Base-by-base conservation (phyloP, 2,797 vertebrate species). In the Aulostomus chinensis region DNA sequence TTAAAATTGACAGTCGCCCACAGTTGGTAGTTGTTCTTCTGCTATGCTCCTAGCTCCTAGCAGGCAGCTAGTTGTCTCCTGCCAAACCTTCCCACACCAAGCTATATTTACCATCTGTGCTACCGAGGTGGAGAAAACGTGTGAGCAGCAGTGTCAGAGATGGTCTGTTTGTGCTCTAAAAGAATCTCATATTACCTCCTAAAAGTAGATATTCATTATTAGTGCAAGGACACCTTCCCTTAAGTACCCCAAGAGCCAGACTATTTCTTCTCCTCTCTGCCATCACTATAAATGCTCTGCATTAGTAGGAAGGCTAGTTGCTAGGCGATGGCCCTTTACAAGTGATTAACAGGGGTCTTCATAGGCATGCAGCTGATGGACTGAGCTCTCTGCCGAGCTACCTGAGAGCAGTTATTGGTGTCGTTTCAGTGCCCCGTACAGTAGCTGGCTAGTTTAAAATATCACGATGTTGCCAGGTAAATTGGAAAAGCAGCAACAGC, bases 11-110 rank as follows among this genome's bases (percentile, higher is more conserved):
- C 80, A 83, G 81, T 76, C 70, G 66, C 82, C 85, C 84, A 86
- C 83, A 76, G 64, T 79, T 35, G 45, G 76, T 76, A 78, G 84
- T 69, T 83, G 78, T 58, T 8, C 68, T 47, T 73, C 59, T 64
- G 79, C 63, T 60, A 40, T 41, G 61, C 68, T 76, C 69, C 72
- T 8, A 32, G 17, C 9, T 56, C 64, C 54, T 51, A 76, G 62
- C 73, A 75, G 70, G 71, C 81, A 60, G 62, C 75, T 66, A 76
- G 72, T 43, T 45, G 78, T 73, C 70, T 84, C 45, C 66, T 83
- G 84, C 87, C 87, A 89, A 64, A 81, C 57, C 85, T 68, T 81
- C 87, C 87, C 85, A 89, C 86, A 73, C 76, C 28, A 2, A 49
- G 75, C 84, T 88, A 88, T 84, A 88, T 86, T 86, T 89, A 87